Evolutionary conservation across 2,797 vertebrate species (phyloP).

Genomic region (Chaunax sp.): DNA sequence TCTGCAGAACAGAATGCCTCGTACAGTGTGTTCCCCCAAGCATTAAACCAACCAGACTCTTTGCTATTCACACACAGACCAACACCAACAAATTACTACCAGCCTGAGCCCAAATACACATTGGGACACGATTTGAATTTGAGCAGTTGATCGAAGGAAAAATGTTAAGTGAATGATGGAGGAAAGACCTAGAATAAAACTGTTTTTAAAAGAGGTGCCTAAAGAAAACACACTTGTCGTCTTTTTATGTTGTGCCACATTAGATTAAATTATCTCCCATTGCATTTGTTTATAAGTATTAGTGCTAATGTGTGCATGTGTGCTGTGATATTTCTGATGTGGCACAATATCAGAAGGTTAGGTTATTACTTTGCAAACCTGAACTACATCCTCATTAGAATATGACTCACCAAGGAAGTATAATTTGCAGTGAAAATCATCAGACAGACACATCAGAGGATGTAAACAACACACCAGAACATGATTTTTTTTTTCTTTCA

Average conservation of each 20-base stretch:
- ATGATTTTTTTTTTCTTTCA: no score
- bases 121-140: conserved; percentile 10
- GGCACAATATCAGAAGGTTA: background rate
- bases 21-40: conserved; percentile 53
- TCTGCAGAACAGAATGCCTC: conserved; percentile 49
- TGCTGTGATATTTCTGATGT: background rate
- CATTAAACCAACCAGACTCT: conserved; percentile 46
- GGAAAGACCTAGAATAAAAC: conserved; percentile 5
- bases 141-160: conserved; percentile 3
- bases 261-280: conserved; percentile 3
- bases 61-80: conserved; percentile 44
- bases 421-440: conserved; percentile 26
- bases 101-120: conserved; percentile 30
- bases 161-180: conserved; percentile 3
- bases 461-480: conserved; percentile 33
- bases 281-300: background rate
- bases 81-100: conserved; percentile 41
- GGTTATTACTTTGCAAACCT: conserved; percentile 25
- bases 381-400: conserved; percentile 30
- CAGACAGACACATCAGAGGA: conserved; percentile 24
- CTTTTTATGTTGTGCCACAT: background rate
- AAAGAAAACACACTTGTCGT: conserved; percentile 2
- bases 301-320: background rate
- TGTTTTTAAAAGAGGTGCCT: conserved; percentile 12
- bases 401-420: conserved; percentile 43